Percentiles rank a stretch among this genome's conserved stretches.
phyloP scores from a whole-genome alignment of 2,113 vertebrate genomes.

The Poeciliopsis retropinna region DNA sequence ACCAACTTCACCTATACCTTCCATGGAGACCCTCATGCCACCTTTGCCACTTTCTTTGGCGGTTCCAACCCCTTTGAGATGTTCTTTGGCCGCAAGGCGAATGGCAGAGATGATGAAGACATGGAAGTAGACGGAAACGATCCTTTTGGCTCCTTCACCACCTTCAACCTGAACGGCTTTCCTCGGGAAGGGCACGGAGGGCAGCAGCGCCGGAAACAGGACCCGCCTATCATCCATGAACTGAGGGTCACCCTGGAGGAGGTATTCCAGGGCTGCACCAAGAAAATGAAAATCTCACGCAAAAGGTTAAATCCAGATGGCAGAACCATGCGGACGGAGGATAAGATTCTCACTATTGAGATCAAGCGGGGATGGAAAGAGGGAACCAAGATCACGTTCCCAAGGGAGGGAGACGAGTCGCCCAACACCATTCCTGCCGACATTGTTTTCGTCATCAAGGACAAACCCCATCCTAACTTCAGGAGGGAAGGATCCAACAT shows the following conservation, averaged over 20 bases:
- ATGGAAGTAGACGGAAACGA: conserved; percentile 95
- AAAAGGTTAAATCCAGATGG: conserved; percentile 95
- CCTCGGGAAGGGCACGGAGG: conserved; percentile 92
- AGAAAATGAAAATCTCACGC: conserved; percentile 96
- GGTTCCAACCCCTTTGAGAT: conserved; percentile 97
- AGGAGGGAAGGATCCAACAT: conserved; percentile 96
- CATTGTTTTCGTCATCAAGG: conserved; percentile 98
- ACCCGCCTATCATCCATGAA: conserved; percentile 95
- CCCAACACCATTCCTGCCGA: conserved; percentile 93
- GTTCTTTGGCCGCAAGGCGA: conserved; percentile 93
- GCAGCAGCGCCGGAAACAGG: conserved; percentile 89
- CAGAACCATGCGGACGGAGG: conserved; percentile 90
- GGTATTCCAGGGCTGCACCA: conserved; percentile 94
- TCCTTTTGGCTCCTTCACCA: conserved; percentile 90
- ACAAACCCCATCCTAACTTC: conserved; percentile 95
- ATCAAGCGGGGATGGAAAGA: conserved; percentile 99
- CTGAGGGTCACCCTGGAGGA: conserved; percentile 95
- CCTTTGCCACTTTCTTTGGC: conserved; percentile 97
- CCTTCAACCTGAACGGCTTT: conserved; percentile 94
- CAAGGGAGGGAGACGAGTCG: conserved; percentile 94
- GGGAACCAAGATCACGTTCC: conserved; percentile 99
- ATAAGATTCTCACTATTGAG: conserved; percentile 98
- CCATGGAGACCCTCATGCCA: conserved; percentile 96
- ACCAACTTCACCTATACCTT: conserved; percentile 95
- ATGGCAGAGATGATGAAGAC: conserved; percentile 90